Conservation (phyloP, 2,797 vertebrate genomes). For the Oophaga sylvatica region DNA sequence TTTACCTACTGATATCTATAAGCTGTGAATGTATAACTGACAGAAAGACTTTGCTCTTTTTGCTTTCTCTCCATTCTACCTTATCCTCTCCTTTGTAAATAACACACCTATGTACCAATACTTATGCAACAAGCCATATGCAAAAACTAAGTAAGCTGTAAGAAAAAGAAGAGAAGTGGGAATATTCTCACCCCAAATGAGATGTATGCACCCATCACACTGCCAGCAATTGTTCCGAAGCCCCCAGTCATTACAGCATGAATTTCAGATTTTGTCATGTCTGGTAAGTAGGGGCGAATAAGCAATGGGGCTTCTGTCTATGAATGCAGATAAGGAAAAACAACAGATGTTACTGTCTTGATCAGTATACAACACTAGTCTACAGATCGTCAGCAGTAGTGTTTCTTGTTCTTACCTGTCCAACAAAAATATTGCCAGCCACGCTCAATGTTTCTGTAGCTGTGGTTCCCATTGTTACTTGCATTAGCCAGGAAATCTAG, state of each 20-base stretch:
- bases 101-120: no score
- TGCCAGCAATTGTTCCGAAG: constrained; percentile 93
- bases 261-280: constrained; percentile 95
- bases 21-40: no score
- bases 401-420: constrained; percentile 80
- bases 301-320: constrained; percentile 92
- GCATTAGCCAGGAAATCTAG: constrained; percentile 93
- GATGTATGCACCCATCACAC: constrained; percentile 95
- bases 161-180: neutral
- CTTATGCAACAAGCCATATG: no score
- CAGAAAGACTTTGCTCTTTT: no score
- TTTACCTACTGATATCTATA: no score
- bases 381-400: neutral
- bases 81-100: no score
- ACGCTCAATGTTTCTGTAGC: constrained; percentile 92
- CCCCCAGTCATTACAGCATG: constrained; percentile 93
- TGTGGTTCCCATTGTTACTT: constrained; percentile 90
- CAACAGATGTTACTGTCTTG: neutral
- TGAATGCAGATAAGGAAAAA: neutral
- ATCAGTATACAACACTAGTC: neutral
- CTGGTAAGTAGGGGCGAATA: constrained; percentile 86
- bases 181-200: constrained; percentile 86
- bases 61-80: no score
- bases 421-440: constrained; percentile 95
- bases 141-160: neutral